These are phyloP conservation scores for Daboia siamensis DNA, from an alignment of 2,113 vertebrate species.

Conservation along the genomic window DNA sequence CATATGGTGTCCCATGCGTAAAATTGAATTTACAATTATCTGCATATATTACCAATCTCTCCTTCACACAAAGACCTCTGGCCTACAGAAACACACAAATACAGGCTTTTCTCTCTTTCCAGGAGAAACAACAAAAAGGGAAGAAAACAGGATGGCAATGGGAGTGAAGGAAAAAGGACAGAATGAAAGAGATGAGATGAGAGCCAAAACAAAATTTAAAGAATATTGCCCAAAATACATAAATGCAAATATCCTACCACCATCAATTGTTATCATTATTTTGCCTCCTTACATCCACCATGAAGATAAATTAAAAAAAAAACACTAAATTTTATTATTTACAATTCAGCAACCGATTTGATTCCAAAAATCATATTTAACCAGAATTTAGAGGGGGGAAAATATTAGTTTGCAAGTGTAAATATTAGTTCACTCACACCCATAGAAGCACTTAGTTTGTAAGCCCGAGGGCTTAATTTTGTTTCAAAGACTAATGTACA, in stretches of 20 bases:
- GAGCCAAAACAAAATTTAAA: neutral
- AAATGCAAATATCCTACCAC: fast-evolving
- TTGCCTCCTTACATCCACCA: neutral
- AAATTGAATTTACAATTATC: neutral
- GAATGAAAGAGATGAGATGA: neutral
- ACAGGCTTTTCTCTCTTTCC: neutral
- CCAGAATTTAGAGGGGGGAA: neutral
- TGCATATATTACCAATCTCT: neutral
- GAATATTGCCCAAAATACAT: fast-evolving
- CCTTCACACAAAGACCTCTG: neutral
- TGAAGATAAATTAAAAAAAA: neutral
- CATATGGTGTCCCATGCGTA: neutral
- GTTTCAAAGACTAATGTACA: neutral
- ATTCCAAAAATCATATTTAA: fast-evolving
- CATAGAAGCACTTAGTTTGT: neutral
- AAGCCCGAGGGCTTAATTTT: neutral
- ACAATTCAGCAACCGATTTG: fast-evolving
- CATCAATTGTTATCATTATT: neutral
- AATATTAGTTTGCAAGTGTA: neutral
- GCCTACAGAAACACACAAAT: neutral
- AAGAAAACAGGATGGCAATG: neutral
- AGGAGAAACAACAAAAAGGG: neutral
- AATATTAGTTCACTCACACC: neutral
- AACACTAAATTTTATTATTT: neutral
- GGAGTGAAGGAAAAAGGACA: neutral